A percentile compares a stretch with the other conserved stretches of the same genome.
These are phyloP conservation scores for Cyclopterus lumpus DNA, from an alignment of 2,797 vertebrate genomes.

Conservation along the genomic window DNA sequence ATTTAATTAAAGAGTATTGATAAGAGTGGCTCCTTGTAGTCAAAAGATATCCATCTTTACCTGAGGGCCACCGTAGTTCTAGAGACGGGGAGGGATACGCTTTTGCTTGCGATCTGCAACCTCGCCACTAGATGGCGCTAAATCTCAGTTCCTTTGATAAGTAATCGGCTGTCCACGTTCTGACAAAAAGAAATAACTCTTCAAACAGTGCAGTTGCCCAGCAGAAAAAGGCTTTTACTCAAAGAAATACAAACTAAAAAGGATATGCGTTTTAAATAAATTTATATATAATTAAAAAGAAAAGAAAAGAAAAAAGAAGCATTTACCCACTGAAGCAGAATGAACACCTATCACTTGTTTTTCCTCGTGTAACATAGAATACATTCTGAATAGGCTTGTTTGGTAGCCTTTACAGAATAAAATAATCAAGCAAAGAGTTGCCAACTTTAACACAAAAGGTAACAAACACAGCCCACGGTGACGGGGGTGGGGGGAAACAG, in stretches of 20 bases:
- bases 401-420: conserved; percentile 78
- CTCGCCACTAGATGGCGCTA: neutral
- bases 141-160: neutral
- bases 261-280: conserved; percentile 85
- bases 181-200: neutral
- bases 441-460: conserved; percentile 89
- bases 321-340: conserved; percentile 87
- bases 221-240: conserved; percentile 44
- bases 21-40: neutral
- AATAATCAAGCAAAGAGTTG: conserved; percentile 87
- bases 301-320: conserved; percentile 48
- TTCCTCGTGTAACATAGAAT: conserved; percentile 81
- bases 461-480: conserved; percentile 87
- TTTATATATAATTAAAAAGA: conserved; percentile 69
- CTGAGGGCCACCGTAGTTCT: neutral
- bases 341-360: conserved; percentile 83
- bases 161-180: neutral
- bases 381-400: conserved; percentile 78
- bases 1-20: neutral
- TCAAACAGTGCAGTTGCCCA: conserved; percentile 31
- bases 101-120: neutral
- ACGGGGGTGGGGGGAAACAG: conserved; percentile 29
- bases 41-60: neutral
- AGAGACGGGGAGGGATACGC: neutral
- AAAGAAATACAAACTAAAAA: conserved; percentile 72